Conservation (phyloP, 2,113 vertebrate species). For the Amphiprion ocellaris region DNA sequence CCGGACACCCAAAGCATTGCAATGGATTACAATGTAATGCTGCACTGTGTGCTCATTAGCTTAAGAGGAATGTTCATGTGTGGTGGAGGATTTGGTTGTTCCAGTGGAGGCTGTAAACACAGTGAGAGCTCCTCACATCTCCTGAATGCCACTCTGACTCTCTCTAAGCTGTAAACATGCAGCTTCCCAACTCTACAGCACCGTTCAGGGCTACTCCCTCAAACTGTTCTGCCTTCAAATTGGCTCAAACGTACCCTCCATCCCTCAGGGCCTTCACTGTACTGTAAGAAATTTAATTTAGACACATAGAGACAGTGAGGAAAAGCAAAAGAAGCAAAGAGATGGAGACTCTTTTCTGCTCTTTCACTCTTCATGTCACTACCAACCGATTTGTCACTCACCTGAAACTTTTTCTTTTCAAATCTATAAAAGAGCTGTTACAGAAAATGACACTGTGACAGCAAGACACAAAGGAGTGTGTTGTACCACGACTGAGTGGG, state of each 20-base stretch:
- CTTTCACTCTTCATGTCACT: slow-evolving; percentile 14
- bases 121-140: neutral
- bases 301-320: slow-evolving; percentile 42
- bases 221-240: slow-evolving; percentile 46
- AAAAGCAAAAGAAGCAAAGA: slow-evolving; percentile 19
- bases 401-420: slow-evolving; percentile 12
- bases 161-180: slow-evolving; percentile 2
- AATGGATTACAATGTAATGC: neutral
- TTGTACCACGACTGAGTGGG: slow-evolving; percentile 23
- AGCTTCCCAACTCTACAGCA: slow-evolving; percentile 20
- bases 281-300: slow-evolving; percentile 68
- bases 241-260: slow-evolving; percentile 27
- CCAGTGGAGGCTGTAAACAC: neutral
- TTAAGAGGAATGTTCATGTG: neutral
- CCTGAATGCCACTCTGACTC: neutral
- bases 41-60: slow-evolving; percentile 40
- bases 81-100: slow-evolving; percentile 9
- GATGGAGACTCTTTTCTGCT: slow-evolving; percentile 29
- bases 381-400: slow-evolving; percentile 32
- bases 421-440: slow-evolving; percentile 31
- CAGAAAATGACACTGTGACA: slow-evolving; percentile 28
- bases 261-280: slow-evolving; percentile 51
- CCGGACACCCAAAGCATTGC: slow-evolving; percentile 17
- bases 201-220: slow-evolving; percentile 28
- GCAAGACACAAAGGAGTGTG: slow-evolving; percentile 27